Conservation (phyloP, 2,888 invertebrate species). For the Falcaria lacertinaria region DNA sequence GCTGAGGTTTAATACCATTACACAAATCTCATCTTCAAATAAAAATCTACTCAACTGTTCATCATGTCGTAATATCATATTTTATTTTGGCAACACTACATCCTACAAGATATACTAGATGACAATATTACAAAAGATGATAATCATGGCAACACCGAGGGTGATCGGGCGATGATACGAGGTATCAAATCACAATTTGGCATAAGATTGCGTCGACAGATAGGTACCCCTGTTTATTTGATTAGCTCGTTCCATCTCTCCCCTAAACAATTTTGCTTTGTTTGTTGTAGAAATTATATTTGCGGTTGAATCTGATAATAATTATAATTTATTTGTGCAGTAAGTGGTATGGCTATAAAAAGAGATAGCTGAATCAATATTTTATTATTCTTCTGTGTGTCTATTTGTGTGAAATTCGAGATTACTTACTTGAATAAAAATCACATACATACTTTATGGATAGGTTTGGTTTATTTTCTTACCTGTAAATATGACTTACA, state of each 20-base stretch:
- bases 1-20: no score
- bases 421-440: no score
- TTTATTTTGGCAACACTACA: constrained; percentile 3
- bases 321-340: not conserved
- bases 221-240: constrained; percentile 61
- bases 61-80: not conserved
- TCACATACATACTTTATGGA: no score
- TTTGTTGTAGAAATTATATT: constrained; percentile 29
- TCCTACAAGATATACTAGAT: constrained; percentile 28
- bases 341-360: constrained; percentile 8
- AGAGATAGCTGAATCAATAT: constrained; percentile 3
- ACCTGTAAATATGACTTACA: no score
- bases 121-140: constrained; percentile 39
- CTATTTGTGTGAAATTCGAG: no score
- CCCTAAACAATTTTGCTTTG: constrained; percentile 47
- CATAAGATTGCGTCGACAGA: constrained; percentile 59
- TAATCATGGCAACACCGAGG: constrained; percentile 30
- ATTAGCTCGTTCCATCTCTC: constrained; percentile 47
- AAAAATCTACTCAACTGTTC: no score
- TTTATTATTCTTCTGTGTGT: constrained; percentile 1
- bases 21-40: no score
- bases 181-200: constrained; percentile 72
- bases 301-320: constrained; percentile 15
- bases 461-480: no score
- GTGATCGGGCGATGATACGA: constrained; percentile 33